Evolutionary conservation across 2,113 vertebrate species (phyloP).

Genomic region (Psettodes erumei): DNA sequence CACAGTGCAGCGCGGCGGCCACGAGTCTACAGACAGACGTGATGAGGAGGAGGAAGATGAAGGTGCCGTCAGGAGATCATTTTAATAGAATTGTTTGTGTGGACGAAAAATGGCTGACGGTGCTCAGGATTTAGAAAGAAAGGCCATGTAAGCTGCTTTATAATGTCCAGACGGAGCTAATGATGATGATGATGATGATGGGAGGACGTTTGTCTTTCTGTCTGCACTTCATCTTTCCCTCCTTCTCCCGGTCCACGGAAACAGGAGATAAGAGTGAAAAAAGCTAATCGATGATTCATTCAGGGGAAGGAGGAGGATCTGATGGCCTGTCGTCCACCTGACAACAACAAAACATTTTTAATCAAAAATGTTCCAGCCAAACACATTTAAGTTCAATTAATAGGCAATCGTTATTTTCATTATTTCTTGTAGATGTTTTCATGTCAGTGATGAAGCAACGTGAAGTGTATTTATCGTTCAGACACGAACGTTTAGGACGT

Average conservation of each 20-base stretch:
- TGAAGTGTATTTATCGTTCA: too few relatives aligned
- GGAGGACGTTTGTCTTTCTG: neutral
- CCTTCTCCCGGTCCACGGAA: neutral
- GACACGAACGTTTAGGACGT: too few relatives aligned
- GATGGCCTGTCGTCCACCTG: too few relatives aligned
- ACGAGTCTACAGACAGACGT: neutral
- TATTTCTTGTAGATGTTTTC: too few relatives aligned
- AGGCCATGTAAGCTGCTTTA: neutral
- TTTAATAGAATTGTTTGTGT: constrained; percentile 23
- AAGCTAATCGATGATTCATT: neutral
- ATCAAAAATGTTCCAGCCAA: too few relatives aligned
- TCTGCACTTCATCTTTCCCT: neutral
- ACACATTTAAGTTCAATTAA: too few relatives aligned
- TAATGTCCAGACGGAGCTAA: neutral
- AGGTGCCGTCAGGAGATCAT: neutral
- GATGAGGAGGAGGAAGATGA: constrained; percentile 13
- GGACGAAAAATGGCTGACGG: constrained; percentile 16
- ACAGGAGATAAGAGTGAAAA: neutral
- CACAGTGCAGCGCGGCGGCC: neutral
- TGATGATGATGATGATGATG: neutral
- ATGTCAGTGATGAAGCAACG: too few relatives aligned
- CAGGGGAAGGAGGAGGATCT: neutral
- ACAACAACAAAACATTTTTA: too few relatives aligned
- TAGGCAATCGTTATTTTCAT: too few relatives aligned
- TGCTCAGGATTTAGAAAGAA: neutral